Base-by-base conservation (phyloP, 1,140 invertebrate genomes). In the Drosophila kurseongensis region DNA sequence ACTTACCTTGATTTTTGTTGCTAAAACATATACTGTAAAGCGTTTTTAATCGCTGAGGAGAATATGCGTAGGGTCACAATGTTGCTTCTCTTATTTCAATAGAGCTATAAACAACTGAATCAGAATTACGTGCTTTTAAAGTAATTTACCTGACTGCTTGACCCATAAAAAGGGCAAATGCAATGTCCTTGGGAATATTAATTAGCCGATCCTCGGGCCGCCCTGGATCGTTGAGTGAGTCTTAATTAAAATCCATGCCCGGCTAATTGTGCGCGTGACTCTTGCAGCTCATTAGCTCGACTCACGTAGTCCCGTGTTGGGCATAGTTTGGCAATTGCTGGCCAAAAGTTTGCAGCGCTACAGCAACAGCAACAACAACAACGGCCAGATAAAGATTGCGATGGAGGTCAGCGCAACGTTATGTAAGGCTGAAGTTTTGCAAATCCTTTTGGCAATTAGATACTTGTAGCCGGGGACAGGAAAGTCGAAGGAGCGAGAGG, bases 121-220 rank as follows among this genome's bases (percentile, higher is more conserved):
- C 4, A 6, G 29, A 45, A 12, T 16, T 13, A 1, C 1, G 9
- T 3, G 7, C 10, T 35, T 16, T 4, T 0, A 14, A n/a, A 4
- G 1, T 0, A 14, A 16, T 51, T 14, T 4, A 4, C 6, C 29
- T 35, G 8, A 50, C 6, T 14, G 12, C 9, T 12, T 32, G n/a
- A 52, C 32, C 14, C n/a, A 52, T 7, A 8, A 13, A 23, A 13
- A 1, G 9, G 6, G 8, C 0, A 50, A 29, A 32, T 35, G 50
- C 9, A 35, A 13, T 23, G 14, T 9, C 50, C 48, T 98, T 98
- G 0, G 97, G 97, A 55, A 97, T 96, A 86, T 98, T 98, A 92
- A 98, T 83, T 13, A 96, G 96, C 93, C 96, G 95, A 92, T 97
- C 96, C 93, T 96, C 96, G 1, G 95, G 95, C 59, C 95, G 92